phyloP scores from a whole-genome alignment of 2,113 vertebrate species.

The Macquaria ambigua region DNA sequence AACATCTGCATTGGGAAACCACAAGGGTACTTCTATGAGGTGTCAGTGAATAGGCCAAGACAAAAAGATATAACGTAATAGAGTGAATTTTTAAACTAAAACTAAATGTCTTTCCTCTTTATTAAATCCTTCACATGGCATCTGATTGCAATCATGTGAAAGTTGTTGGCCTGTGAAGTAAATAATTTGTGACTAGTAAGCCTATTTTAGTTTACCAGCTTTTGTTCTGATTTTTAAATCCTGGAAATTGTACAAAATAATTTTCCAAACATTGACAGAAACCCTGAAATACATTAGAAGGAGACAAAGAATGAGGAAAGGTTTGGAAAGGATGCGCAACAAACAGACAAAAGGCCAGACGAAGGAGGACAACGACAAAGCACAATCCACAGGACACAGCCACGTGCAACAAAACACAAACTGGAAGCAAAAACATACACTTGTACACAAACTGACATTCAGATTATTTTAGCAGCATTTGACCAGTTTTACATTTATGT shows the following conservation, averaged over 20 bases:
- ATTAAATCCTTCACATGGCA: neutral
- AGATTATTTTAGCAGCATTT: neutral
- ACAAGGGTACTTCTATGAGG: neutral
- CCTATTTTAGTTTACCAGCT: neutral
- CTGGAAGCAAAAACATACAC: constrained; percentile 2
- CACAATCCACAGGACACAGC: constrained; percentile 11
- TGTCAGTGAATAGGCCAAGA: neutral
- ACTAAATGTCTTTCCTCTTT: neutral
- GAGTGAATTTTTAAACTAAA: neutral
- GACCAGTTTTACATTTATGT: neutral
- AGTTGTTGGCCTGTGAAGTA: neutral
- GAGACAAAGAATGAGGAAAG: constrained; percentile 73
- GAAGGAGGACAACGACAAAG: constrained; percentile 16
- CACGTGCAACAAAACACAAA: constrained; percentile 35
- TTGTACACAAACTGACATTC: neutral
- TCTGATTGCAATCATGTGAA: neutral
- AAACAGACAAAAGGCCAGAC: constrained; percentile 39
- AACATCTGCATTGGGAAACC: neutral
- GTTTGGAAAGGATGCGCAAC: constrained; percentile 76
- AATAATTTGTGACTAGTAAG: neutral
- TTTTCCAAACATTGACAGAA: constrained; percentile 44
- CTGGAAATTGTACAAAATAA: neutral
- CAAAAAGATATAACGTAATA: neutral
- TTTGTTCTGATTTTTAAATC: neutral
- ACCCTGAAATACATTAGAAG: constrained; percentile 57